A percentile compares a stretch with the other conserved stretches of the same genome.
These are phyloP conservation scores for Lichenostomus cassidix DNA, from an alignment of 2,113 vertebrate species.

Conservation along the genomic window DNA sequence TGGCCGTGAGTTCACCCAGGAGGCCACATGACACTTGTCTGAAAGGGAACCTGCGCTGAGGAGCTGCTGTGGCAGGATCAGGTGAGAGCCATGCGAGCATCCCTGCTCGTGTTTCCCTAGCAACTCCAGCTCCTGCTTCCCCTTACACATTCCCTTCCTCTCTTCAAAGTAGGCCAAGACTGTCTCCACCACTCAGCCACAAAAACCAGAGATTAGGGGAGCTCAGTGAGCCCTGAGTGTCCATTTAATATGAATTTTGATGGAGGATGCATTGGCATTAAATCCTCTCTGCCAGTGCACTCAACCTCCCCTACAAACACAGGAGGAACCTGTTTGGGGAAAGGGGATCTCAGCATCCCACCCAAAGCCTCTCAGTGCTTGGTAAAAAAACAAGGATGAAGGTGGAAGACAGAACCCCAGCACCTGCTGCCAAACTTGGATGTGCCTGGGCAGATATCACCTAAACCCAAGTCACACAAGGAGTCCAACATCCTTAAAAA, in stretches of 20 bases:
- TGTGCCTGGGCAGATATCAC: background rate
- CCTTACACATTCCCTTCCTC: slow-evolving; percentile 2
- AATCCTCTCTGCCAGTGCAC: background rate
- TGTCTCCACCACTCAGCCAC: background rate
- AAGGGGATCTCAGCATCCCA: background rate
- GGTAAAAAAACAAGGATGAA: background rate
- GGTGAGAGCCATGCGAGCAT: slow-evolving; percentile 33
- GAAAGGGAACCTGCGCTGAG: accelerated
- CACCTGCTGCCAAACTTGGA: background rate
- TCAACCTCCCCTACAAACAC: background rate
- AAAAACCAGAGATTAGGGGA: background rate
- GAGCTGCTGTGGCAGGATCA: slow-evolving; percentile 1
- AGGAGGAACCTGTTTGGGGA: background rate
- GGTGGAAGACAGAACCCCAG: background rate
- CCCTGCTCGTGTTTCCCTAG: slow-evolving; percentile 49
- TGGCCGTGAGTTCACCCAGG: background rate
- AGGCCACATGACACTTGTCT: background rate
- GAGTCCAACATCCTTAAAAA: background rate
- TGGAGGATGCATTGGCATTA: background rate
- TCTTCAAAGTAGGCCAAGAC: slow-evolving; percentile 23
- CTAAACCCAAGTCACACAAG: background rate
- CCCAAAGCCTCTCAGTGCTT: background rate
- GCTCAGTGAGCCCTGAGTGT: background rate
- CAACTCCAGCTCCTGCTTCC: slow-evolving; percentile 56
- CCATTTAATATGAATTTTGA: background rate